phyloP scores from a whole-genome alignment of 2,113 vertebrate species.

The Ardeotis arabs region DNA sequence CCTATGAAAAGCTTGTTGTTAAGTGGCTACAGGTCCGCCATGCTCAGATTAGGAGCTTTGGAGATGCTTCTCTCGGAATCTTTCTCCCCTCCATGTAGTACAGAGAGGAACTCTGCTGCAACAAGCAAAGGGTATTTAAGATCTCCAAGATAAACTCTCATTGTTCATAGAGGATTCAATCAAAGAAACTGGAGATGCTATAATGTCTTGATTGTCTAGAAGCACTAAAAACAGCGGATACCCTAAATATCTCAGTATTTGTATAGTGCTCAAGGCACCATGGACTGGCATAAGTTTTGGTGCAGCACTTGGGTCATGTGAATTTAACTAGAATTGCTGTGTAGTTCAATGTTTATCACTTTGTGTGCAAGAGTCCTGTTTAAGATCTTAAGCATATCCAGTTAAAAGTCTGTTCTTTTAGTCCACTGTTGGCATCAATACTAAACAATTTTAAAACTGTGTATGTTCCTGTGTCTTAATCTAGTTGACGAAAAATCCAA shows the following conservation, averaged over 20 bases:
- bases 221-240: not conserved
- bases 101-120: not conserved
- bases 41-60: not conserved
- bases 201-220: not conserved
- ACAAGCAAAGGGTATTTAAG: not conserved
- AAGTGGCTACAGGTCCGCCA: not conserved
- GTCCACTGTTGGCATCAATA: not conserved
- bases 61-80: not conserved
- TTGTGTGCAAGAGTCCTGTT: not conserved
- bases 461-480: not conserved
- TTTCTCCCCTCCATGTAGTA: not conserved
- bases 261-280: not conserved
- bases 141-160: not conserved
- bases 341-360: not conserved
- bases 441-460: not conserved
- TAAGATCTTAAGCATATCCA: not conserved
- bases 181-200: not conserved
- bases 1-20: not conserved
- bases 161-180: not conserved
- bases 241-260: not conserved
- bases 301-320: not conserved
- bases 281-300: not conserved
- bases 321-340: not conserved
- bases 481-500: not conserved
- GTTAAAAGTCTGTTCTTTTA: not conserved